Evolutionary conservation across 2,113 vertebrate species (phyloP), one percentile per base, ranked within the genome.

Genomic region (Indicator indicator): DNA sequence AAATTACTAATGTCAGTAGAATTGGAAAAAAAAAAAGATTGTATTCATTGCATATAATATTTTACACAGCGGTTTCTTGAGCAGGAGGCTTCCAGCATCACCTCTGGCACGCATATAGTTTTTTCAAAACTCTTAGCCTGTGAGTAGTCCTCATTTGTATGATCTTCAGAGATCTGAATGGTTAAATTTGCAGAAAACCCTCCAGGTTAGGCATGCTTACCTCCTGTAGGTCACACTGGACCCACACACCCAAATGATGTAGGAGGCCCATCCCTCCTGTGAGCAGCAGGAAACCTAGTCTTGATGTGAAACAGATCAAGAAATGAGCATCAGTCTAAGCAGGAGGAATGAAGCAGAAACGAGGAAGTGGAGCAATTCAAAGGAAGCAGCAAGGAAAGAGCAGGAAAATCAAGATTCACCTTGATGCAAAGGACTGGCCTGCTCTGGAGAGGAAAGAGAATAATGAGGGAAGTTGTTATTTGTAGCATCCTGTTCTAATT

Each of bases 1-100:
- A 92, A 69, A 63, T 86, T 24, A 59, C 18, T 46, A 52, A 55
- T 16, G 59, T 40, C 71, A 75, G 27, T 26, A 72, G 60, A 32
- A 77, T 46, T 81, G 52, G 46, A 73, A 20, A 26, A 52, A 52
- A 52, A 52, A 6, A 4, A 32, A 81, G 19, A 54, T 28, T 64
- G 27, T 38, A 24, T 42, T 65, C 12, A 12, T 2, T 2, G 3
- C 17, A 36, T 48, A 78, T 32, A 11, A 60, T 44, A 54, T 33
- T 33, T 71, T 87, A 42, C 1, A 0, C n/a, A 46, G 59, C 3
- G 0, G 84, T 87, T 72, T 59, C 44, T 11, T 42, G 24, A 52
- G 18, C 3, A 80, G 40, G 24, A 84, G 30, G 32, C 32, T 81
- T 74, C 85, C 2, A 1, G 3, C 32, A 60, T 71, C 0, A 0